Evolutionary conservation across 2,888 invertebrate genomes (phyloP).

Genomic region (Colostygia pectinataria): DNA sequence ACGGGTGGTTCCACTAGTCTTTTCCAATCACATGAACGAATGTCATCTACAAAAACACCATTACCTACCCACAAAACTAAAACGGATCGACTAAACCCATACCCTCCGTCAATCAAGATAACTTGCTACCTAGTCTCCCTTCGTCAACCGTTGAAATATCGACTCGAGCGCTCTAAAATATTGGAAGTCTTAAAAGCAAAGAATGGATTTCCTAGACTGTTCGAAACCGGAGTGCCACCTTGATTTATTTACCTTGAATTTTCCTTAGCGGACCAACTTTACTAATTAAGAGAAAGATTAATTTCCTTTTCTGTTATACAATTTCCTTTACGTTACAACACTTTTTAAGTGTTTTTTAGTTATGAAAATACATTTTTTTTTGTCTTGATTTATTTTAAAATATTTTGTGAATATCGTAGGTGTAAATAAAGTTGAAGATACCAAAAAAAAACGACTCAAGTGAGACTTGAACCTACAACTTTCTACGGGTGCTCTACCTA

Average conservation of each 20-base stretch:
- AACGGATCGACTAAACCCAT: slow-evolving; percentile 23
- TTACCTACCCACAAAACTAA: slow-evolving; percentile 23
- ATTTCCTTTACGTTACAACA: slow-evolving; percentile 71
- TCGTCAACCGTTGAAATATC: slow-evolving; percentile 34
- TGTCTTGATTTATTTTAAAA: neutral
- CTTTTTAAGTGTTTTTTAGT: slow-evolving; percentile 48
- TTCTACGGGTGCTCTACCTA: too few relatives aligned
- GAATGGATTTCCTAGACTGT: slow-evolving; percentile 28
- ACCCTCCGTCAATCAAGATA: slow-evolving; percentile 32
- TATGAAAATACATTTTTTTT: slow-evolving; percentile 44
- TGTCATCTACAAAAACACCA: slow-evolving; percentile 15
- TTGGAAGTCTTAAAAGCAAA: slow-evolving; percentile 30
- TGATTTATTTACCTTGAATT: slow-evolving; percentile 78
- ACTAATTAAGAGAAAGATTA: slow-evolving; percentile 81
- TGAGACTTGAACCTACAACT: too few relatives aligned
- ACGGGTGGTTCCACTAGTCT: too few relatives aligned
- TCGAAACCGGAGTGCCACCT: slow-evolving; percentile 58
- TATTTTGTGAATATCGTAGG: too few relatives aligned
- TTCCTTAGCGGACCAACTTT: slow-evolving; percentile 70
- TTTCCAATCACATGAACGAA: slow-evolving; percentile 10
- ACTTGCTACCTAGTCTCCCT: slow-evolving; percentile 23
- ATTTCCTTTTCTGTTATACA: slow-evolving; percentile 76
- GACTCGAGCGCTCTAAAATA: slow-evolving; percentile 28
- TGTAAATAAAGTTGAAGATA: too few relatives aligned
- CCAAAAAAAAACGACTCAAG: too few relatives aligned